Evolutionary conservation across 2,797 vertebrate species (phyloP), one percentile per base, ranked within the genome.

Genomic region (Galago senegalensis): DNA sequence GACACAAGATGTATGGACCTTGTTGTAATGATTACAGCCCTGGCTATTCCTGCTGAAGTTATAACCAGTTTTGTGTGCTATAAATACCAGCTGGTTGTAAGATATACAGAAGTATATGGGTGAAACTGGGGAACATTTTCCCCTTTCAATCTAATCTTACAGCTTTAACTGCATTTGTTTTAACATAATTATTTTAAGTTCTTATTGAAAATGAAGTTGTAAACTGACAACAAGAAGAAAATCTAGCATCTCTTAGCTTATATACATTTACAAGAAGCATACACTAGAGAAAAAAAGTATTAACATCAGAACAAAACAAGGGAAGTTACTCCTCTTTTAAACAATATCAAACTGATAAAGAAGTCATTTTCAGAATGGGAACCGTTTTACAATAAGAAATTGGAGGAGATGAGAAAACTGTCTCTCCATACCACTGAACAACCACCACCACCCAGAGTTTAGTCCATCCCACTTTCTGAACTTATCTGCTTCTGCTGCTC

Each of bases 201-300:
- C 81, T 91, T 73, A 75, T 70, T 88, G 31, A 40, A 91, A 92
- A 94, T 23, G 17, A 92, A 92, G 3, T 53, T 87, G 63, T 14
- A 60, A 82, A 73, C 12, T 70, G 40, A 79, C 72, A 88, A 60
- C 31, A 63, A 17, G 43, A 82, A 56, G 14, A 85, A 79, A 79
- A 85, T n/a, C 10, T 49, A 79, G 20, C 46, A 67, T 67, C 85
- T 84, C 69, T 73, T 92, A 73, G 34, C 93, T 94, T 87, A 67
- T 61, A 87, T 88, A 87, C 27, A 65, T 89, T 77, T 83, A 81
- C 70, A 49, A 75, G 70, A 70, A 73, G 14, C 18, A 60, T 21
- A 58, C 72, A 58, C n/a, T 89, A 67, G 82, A 93, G 91, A 31
- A 46, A 37, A 60, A 80, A 70, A 63, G 11, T 80, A 72, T 65